Conservation (phyloP, 2,888 invertebrate species). For the Chloroclystis v-ata region DNA sequence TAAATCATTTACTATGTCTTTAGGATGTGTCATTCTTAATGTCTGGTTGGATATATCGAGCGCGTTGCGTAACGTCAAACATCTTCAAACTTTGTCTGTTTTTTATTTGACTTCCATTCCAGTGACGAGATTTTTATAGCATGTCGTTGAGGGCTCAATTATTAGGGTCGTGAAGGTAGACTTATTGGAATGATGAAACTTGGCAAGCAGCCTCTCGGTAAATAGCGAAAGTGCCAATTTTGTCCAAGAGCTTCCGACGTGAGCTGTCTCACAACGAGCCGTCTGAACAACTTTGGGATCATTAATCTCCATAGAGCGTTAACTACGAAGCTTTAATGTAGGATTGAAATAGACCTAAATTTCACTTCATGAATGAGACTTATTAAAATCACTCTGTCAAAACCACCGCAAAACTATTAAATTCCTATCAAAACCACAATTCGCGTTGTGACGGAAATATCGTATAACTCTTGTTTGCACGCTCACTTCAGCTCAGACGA, state of each 20-base stretch:
- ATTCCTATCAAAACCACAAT: conserved; percentile 15
- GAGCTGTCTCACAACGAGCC: conserved; percentile 11
- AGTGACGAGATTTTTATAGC: conserved; percentile 39
- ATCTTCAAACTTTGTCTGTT: conserved; percentile 34
- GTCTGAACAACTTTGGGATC: conserved; percentile 21
- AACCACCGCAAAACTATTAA: conserved; percentile 19
- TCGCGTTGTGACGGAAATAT: conserved; percentile 20
- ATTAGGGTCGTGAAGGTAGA: conserved; percentile 22
- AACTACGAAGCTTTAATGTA: conserved; percentile 4
- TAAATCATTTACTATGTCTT: conserved; percentile 60
- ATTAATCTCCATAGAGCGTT: conserved; percentile 18
- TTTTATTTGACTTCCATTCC: conserved; percentile 38
- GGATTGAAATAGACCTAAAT: conserved; percentile 8
- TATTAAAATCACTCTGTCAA: conserved; percentile 9
- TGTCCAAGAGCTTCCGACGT: conserved; percentile 25
- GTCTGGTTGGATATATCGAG: conserved; percentile 41
- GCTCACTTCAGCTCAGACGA: conserved; percentile 21
- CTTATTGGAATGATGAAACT: conserved; percentile 23
- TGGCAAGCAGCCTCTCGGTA: conserved; percentile 26
- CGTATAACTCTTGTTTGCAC: conserved; percentile 25
- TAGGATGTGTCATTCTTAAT: conserved; percentile 46
- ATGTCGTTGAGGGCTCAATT: conserved; percentile 25
- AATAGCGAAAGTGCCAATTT: conserved; percentile 30
- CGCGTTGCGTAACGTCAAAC: conserved; percentile 42
- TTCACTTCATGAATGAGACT: conserved; percentile 12